Evolutionary conservation across 2,888 invertebrate species (phyloP).

Genomic region (Pinctada fucata): DNA sequence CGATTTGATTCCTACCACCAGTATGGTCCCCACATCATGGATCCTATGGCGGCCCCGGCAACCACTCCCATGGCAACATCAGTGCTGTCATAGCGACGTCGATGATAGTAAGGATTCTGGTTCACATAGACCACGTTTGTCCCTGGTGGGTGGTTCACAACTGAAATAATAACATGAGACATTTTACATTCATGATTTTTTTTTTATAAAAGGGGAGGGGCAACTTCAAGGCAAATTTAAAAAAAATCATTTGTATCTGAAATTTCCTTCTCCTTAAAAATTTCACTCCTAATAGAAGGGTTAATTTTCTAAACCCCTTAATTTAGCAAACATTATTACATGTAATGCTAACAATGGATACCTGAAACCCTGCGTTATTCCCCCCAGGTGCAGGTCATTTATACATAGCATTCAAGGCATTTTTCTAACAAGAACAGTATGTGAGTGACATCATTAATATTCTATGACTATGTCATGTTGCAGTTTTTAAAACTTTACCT

Average conservation of each 20-base stretch:
- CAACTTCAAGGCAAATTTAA: neutral
- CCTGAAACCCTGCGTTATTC: no score
- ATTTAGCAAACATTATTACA: neutral
- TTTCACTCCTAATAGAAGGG: neutral
- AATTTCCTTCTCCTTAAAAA: neutral
- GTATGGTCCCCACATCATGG: slow-evolving; percentile 45
- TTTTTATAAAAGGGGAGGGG: neutral
- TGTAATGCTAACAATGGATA: no score
- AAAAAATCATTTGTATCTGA: neutral
- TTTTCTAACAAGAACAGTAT: no score
- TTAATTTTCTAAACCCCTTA: neutral
- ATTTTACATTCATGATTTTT: neutral
- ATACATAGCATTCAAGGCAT: no score
- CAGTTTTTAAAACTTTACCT: neutral
- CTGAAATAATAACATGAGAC: neutral
- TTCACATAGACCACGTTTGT: slow-evolving; percentile 38
- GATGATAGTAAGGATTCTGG: slow-evolving; percentile 39
- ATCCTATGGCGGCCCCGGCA: slow-evolving; percentile 64
- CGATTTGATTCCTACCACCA: slow-evolving; percentile 29
- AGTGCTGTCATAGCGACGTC: slow-evolving; percentile 31
- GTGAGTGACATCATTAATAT: no score
- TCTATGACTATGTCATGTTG: no score
- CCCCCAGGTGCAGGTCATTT: no score
- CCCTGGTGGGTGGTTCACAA: neutral
- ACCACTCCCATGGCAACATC: slow-evolving; percentile 66